Evolutionary conservation across 2,797 vertebrate species (phyloP).

Genomic region (Aulostomus chinensis): DNA sequence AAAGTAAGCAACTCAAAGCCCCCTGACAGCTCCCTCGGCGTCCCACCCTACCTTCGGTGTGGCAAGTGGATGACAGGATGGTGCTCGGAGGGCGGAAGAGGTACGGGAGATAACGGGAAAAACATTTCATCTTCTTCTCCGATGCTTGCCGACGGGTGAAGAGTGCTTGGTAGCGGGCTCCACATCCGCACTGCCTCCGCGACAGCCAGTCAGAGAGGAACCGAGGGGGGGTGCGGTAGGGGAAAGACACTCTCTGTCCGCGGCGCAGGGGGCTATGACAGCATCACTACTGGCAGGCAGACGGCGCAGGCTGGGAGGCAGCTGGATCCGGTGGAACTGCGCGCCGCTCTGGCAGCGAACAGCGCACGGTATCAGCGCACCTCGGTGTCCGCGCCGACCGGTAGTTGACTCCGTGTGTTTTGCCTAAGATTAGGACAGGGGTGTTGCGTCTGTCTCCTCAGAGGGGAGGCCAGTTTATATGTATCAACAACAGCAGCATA

Average conservation of each 20-base stretch:
- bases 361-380: conserved; percentile 44
- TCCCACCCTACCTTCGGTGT: conserved; percentile 91
- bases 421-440: conserved; percentile 43
- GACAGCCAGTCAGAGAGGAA: conserved; percentile 57
- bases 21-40: conserved; percentile 36
- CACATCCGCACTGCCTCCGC: conserved; percentile 78
- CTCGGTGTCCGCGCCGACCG: conserved; percentile 27
- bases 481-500: no score
- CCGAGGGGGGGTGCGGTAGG: conserved; percentile 32
- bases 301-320: conserved; percentile 21
- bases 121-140: conserved; percentile 95
- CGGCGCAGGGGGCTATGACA: conserved; percentile 75
- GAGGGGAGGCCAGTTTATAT: conserved; percentile 39
- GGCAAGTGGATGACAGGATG: conserved; percentile 93
- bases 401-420: conserved; percentile 13
- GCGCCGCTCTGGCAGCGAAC: conserved; percentile 35
- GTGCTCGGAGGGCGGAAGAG: conserved; percentile 93
- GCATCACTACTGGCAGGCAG: conserved; percentile 63
- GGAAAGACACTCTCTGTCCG: conserved; percentile 59
- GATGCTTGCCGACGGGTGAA: conserved; percentile 64
- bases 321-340: conserved; percentile 44
- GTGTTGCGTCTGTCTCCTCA: conserved; percentile 43
- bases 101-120: conserved; percentile 95
- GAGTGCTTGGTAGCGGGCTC: conserved; percentile 72
- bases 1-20: conserved; percentile 63